These are phyloP conservation scores for Venusia cambrica DNA, from an alignment of 2,888 invertebrate species.

Conservation along the genomic window DNA sequence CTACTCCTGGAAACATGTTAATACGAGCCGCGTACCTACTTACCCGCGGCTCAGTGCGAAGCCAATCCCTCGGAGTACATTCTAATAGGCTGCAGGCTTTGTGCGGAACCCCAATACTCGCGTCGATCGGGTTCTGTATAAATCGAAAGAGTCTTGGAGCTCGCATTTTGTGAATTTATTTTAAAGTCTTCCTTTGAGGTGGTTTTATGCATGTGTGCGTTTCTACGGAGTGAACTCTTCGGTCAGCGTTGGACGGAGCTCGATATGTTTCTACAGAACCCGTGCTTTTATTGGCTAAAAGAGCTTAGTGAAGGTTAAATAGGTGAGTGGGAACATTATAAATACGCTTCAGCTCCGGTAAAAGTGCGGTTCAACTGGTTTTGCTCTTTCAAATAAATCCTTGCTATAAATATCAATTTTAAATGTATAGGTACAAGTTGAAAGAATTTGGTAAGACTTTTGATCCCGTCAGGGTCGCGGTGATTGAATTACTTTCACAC, in stretches of 20 bases:
- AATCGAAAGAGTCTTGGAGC: slow-evolving; percentile 22
- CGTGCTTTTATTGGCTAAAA: neutral
- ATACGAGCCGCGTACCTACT: slow-evolving; percentile 10
- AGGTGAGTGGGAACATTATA: no score
- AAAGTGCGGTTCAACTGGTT: no score
- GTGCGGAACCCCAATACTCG: slow-evolving; percentile 20
- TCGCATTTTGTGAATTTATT: slow-evolving; percentile 12
- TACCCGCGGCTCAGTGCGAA: slow-evolving; percentile 22
- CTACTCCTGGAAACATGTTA: slow-evolving; percentile 14
- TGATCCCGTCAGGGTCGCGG: no score
- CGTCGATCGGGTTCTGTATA: slow-evolving; percentile 30
- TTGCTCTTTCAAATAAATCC: no score
- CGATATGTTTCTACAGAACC: slow-evolving; percentile 5
- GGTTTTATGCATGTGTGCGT: slow-evolving; percentile 11
- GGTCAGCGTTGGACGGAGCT: slow-evolving; percentile 6
- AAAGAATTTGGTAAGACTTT: no score
- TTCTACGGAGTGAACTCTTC: slow-evolving; percentile 11
- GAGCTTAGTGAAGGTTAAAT: slow-evolving; percentile 1
- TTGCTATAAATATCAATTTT: no score
- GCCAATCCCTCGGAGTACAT: slow-evolving; percentile 32
- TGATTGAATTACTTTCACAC: slow-evolving; percentile 2
- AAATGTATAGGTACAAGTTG: no score
- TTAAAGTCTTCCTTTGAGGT: slow-evolving; percentile 12
- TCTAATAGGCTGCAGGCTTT: slow-evolving; percentile 26
- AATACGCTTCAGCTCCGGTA: no score